A percentile compares a stretch with the other conserved stretches of the same genome.
phyloP scores from a whole-genome alignment of 2,797 vertebrate species.

The Phaenicophaeus curvirostris region DNA sequence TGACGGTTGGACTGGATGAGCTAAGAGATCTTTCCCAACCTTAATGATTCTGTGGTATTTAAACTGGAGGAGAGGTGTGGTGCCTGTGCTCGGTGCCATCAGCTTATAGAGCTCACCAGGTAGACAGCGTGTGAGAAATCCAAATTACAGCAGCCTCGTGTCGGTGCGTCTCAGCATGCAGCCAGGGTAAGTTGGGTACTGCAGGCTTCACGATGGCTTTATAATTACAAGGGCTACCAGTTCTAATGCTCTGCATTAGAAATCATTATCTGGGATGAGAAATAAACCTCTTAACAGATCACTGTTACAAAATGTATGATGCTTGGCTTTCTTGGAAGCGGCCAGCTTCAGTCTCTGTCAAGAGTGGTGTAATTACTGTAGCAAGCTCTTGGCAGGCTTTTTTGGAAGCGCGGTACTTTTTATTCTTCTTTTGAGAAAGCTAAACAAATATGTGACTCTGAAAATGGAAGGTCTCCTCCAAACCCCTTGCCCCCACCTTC shows the following conservation, averaged over 20 bases:
- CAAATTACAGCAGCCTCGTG: rapidly evolving
- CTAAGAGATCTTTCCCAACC: no score
- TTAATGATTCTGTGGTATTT: no score
- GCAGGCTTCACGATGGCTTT: neutral
- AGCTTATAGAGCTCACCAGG: neutral
- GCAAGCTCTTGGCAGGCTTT: slow-evolving; percentile 21
- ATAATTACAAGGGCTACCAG: neutral
- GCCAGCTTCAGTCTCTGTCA: neutral
- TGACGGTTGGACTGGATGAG: no score
- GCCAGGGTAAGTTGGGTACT: neutral
- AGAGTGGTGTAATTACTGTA: neutral
- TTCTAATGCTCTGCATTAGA: neutral
- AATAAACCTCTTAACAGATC: neutral
- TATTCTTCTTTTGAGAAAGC: neutral
- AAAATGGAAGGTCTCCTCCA: neutral
- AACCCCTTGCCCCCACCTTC: neutral
- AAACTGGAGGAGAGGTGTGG: rapidly evolving
- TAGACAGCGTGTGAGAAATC: rapidly evolving
- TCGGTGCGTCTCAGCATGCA: rapidly evolving
- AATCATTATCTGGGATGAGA: slow-evolving; percentile 1
- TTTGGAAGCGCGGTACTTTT: neutral
- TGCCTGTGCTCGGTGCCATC: rapidly evolving
- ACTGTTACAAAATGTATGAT: neutral
- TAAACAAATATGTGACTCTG: neutral
- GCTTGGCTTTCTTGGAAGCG: neutral